Conservation (phyloP, 2,113 vertebrate species). For the Porphyrio hochstetteri region DNA sequence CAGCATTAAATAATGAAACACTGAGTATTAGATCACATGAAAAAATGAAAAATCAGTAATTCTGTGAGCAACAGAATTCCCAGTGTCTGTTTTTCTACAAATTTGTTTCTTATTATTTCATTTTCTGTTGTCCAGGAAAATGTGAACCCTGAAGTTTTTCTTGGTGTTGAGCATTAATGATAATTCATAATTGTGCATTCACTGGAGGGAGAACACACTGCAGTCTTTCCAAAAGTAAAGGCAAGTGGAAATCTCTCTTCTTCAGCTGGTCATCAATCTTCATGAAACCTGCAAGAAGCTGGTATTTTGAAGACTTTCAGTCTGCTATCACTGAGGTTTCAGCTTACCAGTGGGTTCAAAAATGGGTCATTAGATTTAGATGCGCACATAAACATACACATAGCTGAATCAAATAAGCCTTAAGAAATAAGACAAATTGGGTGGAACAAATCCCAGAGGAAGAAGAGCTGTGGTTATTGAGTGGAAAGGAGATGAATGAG, state of each 20-base stretch:
- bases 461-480: conserved; percentile 25
- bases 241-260: background rate
- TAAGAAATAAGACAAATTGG: conserved; percentile 54
- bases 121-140: background rate
- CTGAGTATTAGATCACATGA: background rate
- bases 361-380: conserved; percentile 42
- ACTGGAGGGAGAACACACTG: background rate
- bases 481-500: conserved; percentile 53
- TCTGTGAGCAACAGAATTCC: background rate
- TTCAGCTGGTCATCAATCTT: background rate
- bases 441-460: conserved; percentile 45
- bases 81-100: background rate
- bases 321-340: background rate
- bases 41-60: background rate
- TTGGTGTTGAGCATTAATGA: background rate
- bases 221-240: background rate
- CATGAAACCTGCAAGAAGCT: background rate
- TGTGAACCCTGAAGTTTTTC: background rate
- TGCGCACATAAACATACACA: conserved; percentile 37
- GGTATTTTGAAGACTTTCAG: background rate
- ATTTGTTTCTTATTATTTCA: background rate
- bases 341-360: conserved; percentile 29
- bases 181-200: background rate
- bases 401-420: conserved; percentile 48
- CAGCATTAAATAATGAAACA: background rate